Percentiles rank a stretch among this genome's conserved stretches.
Evolutionary conservation across 2,797 vertebrate genomes (phyloP).

Genomic region (Champsocephalus gunnari): DNA sequence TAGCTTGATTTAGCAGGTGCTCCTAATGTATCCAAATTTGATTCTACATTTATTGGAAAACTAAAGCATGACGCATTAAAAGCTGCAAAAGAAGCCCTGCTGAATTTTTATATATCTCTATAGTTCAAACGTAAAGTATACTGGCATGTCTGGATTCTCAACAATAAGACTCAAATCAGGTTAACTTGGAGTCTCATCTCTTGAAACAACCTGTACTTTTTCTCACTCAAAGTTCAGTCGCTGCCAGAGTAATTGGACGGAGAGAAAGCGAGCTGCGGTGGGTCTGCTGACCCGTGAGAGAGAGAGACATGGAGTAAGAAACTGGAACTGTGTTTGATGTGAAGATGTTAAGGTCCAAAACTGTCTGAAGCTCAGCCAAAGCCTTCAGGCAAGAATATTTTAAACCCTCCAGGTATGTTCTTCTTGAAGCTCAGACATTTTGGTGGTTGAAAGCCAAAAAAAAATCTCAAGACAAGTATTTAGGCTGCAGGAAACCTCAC

Average conservation of each 20-base stretch:
- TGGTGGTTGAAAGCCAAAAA: conserved; percentile 6
- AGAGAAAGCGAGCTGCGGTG: conserved; percentile 11
- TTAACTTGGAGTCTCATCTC: neutral
- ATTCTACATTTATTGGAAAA: neutral
- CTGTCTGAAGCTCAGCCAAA: conserved; percentile 38
- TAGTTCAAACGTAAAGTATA: neutral
- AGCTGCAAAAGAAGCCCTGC: neutral
- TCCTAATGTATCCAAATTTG: neutral
- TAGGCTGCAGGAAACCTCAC: neutral
- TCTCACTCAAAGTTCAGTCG: neutral
- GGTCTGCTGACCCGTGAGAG: conserved; percentile 51
- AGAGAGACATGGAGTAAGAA: conserved; percentile 34
- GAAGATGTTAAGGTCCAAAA: conserved; percentile 33
- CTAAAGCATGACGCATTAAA: neutral
- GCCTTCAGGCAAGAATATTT: conserved; percentile 36
- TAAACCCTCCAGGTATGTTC: conserved; percentile 5
- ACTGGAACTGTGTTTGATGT: conserved; percentile 45
- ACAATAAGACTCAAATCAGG: conserved; percentile 7
- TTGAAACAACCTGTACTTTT: conserved; percentile 12
- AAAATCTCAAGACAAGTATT: conserved; percentile 12
- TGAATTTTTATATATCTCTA: neutral
- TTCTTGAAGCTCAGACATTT: neutral
- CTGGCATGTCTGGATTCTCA: neutral
- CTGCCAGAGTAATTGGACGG: conserved; percentile 44
- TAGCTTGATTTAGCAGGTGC: neutral